Base-by-base conservation (phyloP, 1,140 invertebrate species). In the Doryteuthis pealeii region DNA sequence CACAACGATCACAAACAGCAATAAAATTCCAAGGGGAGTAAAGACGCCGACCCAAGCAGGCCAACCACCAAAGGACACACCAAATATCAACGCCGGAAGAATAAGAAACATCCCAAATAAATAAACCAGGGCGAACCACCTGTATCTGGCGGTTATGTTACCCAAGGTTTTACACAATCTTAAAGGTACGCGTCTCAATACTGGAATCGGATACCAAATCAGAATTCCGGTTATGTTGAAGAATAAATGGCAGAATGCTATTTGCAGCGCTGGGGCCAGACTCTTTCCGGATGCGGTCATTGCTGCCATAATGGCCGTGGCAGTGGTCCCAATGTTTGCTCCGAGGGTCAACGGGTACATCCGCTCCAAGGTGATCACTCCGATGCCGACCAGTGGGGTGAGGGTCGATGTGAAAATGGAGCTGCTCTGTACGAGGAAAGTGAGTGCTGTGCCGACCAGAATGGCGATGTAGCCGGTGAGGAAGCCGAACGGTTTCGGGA, bases 351-450 rank as follows among this genome's bases (percentile, higher is more conserved):
- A 81, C 0, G 91, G 91, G 80, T 92, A 92, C 77, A 91, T 89
- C 54, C 90, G 80, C 69, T 92, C 90, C 33, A 92, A 74, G 22
- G 87, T 87, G 22, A 92, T 88, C 32, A 92, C 88, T 2, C 91
- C 91, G 10, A 91, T 77, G 3, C 91, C 91, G n/a, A 91, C 91
- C 18, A 92, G 83, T 8, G 91, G 91, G 5, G 91, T 92, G 10
- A 92, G 83, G 1, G 91, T 89, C 14, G 91, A 92, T 0, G 91
- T 91, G 80, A 92, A 92, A 18, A 92, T 90, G 5, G 91, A 91
- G 74, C 89, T 90, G 49, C 90, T 91, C 85, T 92, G 92, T 0
- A 92, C 90, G 40, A 92, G 80, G 43, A 92, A 89, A 5, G 92
- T 92, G 74, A 92, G 82, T 0, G 87, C 79, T 26, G 88, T 88